These are phyloP conservation scores for Protobothrops flavoviridis DNA, from an alignment of 2,113 vertebrate species.

Conservation along the genomic window DNA sequence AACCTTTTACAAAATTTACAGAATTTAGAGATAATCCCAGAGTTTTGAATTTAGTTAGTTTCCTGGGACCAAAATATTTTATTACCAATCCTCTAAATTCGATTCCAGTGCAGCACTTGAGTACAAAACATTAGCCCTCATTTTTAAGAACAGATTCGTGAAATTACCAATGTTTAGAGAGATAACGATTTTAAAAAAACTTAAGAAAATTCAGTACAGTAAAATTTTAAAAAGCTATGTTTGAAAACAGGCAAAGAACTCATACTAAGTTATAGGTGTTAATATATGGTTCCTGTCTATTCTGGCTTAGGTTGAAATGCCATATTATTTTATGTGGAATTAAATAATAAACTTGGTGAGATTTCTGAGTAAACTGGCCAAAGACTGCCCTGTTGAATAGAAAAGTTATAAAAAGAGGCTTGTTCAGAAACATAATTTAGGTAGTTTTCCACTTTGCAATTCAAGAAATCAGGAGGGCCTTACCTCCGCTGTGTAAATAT, in stretches of 20 bases:
- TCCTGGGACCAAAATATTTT: neutral
- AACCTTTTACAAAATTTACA: neutral
- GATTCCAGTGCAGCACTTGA: neutral
- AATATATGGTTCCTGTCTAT: neutral
- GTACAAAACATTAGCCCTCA: neutral
- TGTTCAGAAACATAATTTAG: neutral
- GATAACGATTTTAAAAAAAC: neutral
- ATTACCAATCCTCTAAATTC: neutral
- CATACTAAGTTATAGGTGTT: neutral
- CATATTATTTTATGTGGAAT: too few species aligned
- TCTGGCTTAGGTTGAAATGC: neutral
- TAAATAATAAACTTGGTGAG: neutral
- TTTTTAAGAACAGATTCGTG: neutral
- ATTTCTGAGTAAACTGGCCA: neutral
- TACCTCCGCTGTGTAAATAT: constrained; percentile 97
- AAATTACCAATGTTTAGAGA: neutral
- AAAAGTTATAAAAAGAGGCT: neutral
- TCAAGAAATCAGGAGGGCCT: neutral
- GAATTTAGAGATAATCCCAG: neutral
- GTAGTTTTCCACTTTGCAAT: neutral
- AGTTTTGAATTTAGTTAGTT: neutral
- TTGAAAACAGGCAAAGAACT: neutral
- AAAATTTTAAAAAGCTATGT: neutral
- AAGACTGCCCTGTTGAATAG: neutral
- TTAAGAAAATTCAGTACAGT: neutral